Evolutionary conservation across 2,113 vertebrate genomes (phyloP), one percentile per base, ranked within the genome.

Genomic region (Ploceus nigricollis): DNA sequence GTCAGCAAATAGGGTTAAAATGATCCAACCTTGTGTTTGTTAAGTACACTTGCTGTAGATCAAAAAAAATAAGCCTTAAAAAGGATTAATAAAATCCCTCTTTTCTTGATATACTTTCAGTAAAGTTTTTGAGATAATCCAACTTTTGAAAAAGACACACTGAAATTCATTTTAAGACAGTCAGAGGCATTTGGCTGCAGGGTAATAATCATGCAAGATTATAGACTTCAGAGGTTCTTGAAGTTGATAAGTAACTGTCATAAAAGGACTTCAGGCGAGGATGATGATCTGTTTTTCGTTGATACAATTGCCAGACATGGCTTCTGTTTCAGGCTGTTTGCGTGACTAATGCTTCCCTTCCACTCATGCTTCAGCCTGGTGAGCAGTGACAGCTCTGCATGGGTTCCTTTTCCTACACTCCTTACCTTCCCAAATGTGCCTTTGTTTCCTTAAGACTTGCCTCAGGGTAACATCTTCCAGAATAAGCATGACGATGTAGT

Each of bases 171-270:
- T 73, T 73, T 82, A 86, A 95, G 68, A 47, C 76, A 82, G 66
- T 33, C n/a, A 82, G 54, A 86, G 60, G 47, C 54, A 66, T 80
- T 80, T 88, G 45, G 31, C 70, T 92, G 39, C 54, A 69, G 42
- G 44, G 63, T 86, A 77, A 53, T 72, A 85, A 82, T 93, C 53
- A 35, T 31, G 13, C 23, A 85, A 61, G 86, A 88, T 92, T 77
- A 80, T 30, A 70, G 51, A 79, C 92, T 88, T 92, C 82, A 82
- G 70, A 88, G 25, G 58, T 88, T 93, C 92, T 93, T 90, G 85
- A 82, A 93, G 51, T 76, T 7, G 19, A 11, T 93, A 93, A 89
- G 72, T 70, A 77, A 89, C 56, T 89, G 60, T 92, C 82, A 66
- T 81, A 81, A 75, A 90, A 89, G 35, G 56, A 83, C 33, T 90